Evolutionary conservation across 2,888 invertebrate species (phyloP), one percentile per base, ranked within the genome.

Genomic region (Athalia rosae): DNA sequence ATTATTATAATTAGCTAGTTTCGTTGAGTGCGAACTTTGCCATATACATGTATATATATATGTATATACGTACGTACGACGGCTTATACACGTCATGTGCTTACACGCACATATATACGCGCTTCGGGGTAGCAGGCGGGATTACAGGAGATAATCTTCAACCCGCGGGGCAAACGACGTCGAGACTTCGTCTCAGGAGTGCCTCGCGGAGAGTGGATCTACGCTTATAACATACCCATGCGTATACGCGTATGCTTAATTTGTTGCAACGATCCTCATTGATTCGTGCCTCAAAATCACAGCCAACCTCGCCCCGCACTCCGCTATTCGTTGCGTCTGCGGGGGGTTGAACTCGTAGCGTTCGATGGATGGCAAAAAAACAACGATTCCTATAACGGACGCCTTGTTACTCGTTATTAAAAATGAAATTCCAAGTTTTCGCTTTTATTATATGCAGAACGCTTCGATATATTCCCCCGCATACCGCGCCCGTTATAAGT

Each of bases 201-300:
- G 8, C 41, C 71, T 11, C 56, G 53, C 41, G 28, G 48, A 67
- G 48, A 56, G 8, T 8, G 45, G 13, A n/a, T 9, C 45, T 6
- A 64, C n/a, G 45, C 45, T 11, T 45, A 47, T 43, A 67, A n/a
- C 28, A 48, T 8, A 41, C 8, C 9, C 41, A 58, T 0, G 8
- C 11, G 6, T 41, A 56, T 58, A 41, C n/a, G 15, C 58, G 45
- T 28, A 87, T 88, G 87, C 88, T 87, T 88, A 87, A 88, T 88
- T 89, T 89, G 88, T 89, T 88, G 89, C 88, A 88, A 88, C 89
- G 88, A 86, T 87, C 87, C 89, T 89, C 88, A 89, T 89, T 89
- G 88, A 89, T 89, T 89, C 88, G 87, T 87, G 85, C 86, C 28
- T 53, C n/a, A 53, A 69, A 69, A 69, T 56, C 41, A 69, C 69